These are phyloP conservation scores for Drosophila kurseongensis DNA, from an alignment of 1,140 invertebrate genomes.

Conservation along the genomic window DNA sequence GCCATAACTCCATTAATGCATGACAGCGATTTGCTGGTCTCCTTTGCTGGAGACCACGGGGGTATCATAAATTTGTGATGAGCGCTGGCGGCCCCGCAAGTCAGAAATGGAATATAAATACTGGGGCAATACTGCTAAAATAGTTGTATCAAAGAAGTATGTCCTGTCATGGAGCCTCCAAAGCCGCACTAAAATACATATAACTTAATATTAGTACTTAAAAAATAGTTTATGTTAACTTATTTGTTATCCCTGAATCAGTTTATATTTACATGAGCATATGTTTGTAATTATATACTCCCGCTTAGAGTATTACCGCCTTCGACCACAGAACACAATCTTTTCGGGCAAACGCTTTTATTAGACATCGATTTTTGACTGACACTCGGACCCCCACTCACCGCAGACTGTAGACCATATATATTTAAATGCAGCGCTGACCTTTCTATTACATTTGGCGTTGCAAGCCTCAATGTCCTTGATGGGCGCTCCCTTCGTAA, in stretches of 20 bases:
- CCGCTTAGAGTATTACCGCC: conserved; percentile 23
- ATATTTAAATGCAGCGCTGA: conserved; percentile 50
- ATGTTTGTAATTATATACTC: not conserved
- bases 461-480: conserved; percentile 41
- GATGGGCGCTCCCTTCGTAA: conserved; percentile 14
- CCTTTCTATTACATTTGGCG: conserved; percentile 27
- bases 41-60: conserved; percentile 13
- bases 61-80: conserved; percentile 26
- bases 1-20: conserved; percentile 60
- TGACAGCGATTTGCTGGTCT: conserved; percentile 43
- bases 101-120: conserved; percentile 1
- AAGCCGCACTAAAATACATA: not conserved
- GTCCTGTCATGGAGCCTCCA: not conserved
- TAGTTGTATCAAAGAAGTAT: not conserved
- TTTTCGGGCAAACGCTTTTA: conserved; percentile 31
- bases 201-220: not conserved
- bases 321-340: not conserved
- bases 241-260: not conserved
- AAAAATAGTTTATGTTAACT: not conserved
- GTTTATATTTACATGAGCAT: not conserved
- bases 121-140: too few species aligned
- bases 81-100: not conserved
- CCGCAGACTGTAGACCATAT: conserved; percentile 5
- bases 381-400: conserved; percentile 20
- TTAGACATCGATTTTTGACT: conserved; percentile 72